Conservation (phyloP, 2,797 vertebrate genomes). For the Phylloscopus collybita region DNA sequence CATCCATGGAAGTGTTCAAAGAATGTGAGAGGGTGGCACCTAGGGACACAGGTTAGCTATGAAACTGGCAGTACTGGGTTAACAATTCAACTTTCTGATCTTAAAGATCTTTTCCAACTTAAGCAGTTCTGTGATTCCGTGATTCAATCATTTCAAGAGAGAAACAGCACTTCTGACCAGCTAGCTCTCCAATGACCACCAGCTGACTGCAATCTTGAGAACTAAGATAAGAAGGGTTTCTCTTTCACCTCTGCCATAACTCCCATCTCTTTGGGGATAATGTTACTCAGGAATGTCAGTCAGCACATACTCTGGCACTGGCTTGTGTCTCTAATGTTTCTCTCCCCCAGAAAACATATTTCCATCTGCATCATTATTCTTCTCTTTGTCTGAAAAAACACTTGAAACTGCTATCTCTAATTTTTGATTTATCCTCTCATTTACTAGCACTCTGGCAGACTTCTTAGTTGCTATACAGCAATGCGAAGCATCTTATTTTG, state of each 20-base stretch:
- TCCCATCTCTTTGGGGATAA: neutral
- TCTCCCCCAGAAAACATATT: neutral
- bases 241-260: neutral
- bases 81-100: neutral
- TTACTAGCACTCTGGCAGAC: neutral
- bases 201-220: neutral
- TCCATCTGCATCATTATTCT: neutral
- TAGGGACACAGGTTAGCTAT: neutral
- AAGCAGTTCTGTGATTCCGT: neutral
- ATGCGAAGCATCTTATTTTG: constrained; percentile 1
- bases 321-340: neutral
- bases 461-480: constrained; percentile 2
- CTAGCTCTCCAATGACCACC: neutral
- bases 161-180: neutral
- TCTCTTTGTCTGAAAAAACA: constrained; percentile 2
- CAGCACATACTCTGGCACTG: neutral
- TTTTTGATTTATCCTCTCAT: constrained; percentile 8
- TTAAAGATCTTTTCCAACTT: neutral
- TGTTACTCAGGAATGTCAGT: neutral
- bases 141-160: neutral
- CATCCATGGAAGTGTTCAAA: neutral
- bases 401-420: neutral
- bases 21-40: neutral
- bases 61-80: neutral
- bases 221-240: neutral